A percentile compares a stretch with the other conserved stretches of the same genome.
phyloP scores from a whole-genome alignment of 2,113 vertebrate genomes.

The Triplophysa tibetana region DNA sequence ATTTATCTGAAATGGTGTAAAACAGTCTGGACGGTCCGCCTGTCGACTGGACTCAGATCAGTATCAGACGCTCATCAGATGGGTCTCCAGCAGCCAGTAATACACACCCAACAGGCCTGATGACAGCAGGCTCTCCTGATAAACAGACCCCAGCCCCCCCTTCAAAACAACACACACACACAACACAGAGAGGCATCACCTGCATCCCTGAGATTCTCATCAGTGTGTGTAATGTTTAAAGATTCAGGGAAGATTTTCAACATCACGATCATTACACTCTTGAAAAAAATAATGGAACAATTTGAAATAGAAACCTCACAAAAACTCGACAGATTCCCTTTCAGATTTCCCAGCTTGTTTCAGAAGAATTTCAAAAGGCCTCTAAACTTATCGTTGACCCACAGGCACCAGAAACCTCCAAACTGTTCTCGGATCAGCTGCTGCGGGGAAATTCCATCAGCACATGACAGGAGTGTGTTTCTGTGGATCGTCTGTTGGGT shows the following conservation, averaged over 20 bases:
- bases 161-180: conserved; percentile 21
- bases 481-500: conserved; percentile 75
- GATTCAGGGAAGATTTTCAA: no score
- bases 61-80: conserved; percentile 49
- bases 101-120: conserved; percentile 42
- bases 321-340: no score
- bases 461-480: conserved; percentile 63
- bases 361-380: not conserved
- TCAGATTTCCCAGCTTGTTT: not conserved
- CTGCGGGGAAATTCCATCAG: conserved; percentile 38
- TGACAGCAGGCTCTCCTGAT: conserved; percentile 48
- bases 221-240: no score
- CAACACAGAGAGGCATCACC: not conserved
- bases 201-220: not conserved
- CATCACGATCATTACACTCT: no score
- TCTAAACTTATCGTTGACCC: not conserved
- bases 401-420: not conserved
- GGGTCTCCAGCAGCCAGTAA: conserved; percentile 37
- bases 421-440: conserved; percentile 45
- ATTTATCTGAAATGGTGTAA: conserved; percentile 82
- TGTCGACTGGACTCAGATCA: conserved; percentile 37
- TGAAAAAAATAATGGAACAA: no score
- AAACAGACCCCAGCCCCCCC: conserved; percentile 16
- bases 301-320: no score
- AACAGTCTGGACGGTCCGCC: conserved; percentile 76